Conservation (phyloP, 2,797 vertebrate species). For the Etheostoma perlongum region DNA sequence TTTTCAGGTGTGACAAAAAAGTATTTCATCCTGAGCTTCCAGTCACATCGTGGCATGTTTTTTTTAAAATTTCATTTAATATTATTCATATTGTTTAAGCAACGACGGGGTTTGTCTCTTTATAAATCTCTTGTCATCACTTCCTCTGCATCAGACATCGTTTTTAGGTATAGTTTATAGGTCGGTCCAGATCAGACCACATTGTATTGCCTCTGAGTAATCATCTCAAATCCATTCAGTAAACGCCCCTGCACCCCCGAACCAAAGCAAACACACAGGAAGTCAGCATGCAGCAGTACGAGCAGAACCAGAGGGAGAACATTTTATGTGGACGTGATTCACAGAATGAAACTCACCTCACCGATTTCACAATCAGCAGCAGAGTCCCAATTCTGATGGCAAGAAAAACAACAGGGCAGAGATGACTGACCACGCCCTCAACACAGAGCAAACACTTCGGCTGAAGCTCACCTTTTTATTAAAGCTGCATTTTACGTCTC, state of each 20-base stretch:
- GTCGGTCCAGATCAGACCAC: conserved; percentile 14
- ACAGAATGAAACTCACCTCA: not conserved
- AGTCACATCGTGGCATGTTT: not conserved
- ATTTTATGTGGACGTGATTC: not conserved
- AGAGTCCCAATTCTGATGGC: not conserved
- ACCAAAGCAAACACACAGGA: conserved; percentile 29
- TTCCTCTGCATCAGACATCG: not conserved
- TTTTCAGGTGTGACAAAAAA: not conserved
- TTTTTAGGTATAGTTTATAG: not conserved
- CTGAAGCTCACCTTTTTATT: conserved; percentile 21
- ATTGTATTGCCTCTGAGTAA: conserved; percentile 42
- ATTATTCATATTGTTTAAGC: not conserved
- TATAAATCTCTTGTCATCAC: not conserved
- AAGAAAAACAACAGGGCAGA: not conserved
- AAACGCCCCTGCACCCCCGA: not conserved
- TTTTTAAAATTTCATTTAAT: not conserved
- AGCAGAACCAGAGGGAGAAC: not conserved
- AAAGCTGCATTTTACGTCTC: not conserved
- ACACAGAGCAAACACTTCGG: conserved; percentile 21
- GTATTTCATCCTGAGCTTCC: not conserved
- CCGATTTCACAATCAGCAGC: not conserved
- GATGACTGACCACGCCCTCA: conserved; percentile 24
- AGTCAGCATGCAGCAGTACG: conserved; percentile 5
- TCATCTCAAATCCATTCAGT: conserved; percentile 1
- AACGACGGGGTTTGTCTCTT: conserved; percentile 1